These are phyloP conservation scores for Carabus problematicus DNA, from an alignment of 2,888 invertebrate genomes.

Conservation along the genomic window DNA sequence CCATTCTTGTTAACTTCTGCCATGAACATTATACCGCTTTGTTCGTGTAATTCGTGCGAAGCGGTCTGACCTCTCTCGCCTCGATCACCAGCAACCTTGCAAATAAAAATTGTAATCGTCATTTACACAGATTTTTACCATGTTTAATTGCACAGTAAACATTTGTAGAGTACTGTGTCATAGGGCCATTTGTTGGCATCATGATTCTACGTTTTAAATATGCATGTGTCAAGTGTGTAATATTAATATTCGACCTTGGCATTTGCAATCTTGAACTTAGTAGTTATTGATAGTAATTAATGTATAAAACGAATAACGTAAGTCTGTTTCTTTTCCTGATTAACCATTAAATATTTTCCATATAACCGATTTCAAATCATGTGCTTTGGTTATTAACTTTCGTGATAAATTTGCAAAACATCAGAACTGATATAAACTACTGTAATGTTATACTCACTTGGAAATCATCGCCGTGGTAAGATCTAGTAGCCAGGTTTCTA, in stretches of 20 bases:
- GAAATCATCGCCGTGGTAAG: constrained; percentile 65
- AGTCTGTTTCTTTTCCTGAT: no score
- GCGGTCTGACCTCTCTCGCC: constrained; percentile 73
- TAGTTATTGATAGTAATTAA: neutral
- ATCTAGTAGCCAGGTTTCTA: constrained; percentile 62
- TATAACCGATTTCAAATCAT: no score
- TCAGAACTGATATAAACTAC: no score
- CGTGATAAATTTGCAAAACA: no score
- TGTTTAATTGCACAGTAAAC: no score
- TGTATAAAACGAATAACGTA: no score
- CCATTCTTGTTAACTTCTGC: constrained; percentile 75
- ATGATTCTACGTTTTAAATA: neutral
- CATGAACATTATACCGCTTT: constrained; percentile 71
- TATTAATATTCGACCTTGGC: constrained; percentile 13
- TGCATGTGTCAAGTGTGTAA: neutral
- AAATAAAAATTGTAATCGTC: constrained; percentile 45
- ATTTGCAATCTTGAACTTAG: constrained; percentile 9
- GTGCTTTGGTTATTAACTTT: no score
- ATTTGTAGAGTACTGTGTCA: no score
- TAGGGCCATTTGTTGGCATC: no score
- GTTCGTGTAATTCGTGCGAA: constrained; percentile 70
- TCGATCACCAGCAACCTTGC: constrained; percentile 68
- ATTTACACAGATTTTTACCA: constrained; percentile 2
- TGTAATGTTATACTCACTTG: constrained; percentile 53
- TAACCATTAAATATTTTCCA: no score